These are phyloP conservation scores for Smutsia temminckii DNA, from an alignment of 2,797 vertebrate species.

Conservation along the genomic window DNA sequence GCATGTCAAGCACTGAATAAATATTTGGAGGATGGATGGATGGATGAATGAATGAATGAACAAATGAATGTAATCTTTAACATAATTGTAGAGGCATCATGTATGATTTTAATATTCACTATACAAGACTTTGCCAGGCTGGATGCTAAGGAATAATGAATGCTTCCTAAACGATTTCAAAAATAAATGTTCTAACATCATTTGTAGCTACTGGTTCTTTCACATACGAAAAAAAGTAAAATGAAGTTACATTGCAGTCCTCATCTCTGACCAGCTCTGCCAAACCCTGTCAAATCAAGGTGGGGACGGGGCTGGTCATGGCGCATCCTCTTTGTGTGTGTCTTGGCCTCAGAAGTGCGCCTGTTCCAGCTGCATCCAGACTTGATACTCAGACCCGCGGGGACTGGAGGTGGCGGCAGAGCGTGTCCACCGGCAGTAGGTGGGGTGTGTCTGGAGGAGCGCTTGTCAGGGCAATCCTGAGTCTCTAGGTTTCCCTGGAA, in stretches of 20 bases:
- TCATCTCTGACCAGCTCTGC: not conserved
- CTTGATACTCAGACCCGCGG: not conserved
- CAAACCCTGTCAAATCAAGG: not conserved
- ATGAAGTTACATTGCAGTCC: not conserved
- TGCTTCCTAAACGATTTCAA: not conserved
- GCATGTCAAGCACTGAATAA: not conserved
- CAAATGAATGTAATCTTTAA: not conserved
- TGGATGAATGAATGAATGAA: not conserved
- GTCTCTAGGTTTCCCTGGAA: not conserved
- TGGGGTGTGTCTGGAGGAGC: not conserved
- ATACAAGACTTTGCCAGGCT: not conserved
- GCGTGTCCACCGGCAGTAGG: not conserved
- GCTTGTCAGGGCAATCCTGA: not conserved
- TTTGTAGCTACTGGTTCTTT: slow-evolving; percentile 13
- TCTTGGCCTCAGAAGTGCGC: not conserved
- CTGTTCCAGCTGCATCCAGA: not conserved
- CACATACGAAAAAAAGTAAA: not conserved
- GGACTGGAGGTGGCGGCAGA: not conserved
- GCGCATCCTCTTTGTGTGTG: rapidly evolving
- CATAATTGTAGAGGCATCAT: not conserved
- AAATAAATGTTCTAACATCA: not conserved
- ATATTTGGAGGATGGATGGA: not conserved
- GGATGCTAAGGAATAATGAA: not conserved
- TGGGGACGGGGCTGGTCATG: no score
- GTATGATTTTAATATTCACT: not conserved